A percentile compares a stretch with the other conserved stretches of the same genome.
phyloP scores from a whole-genome alignment of 2,113 vertebrate genomes.

The Neodon shergylaensis region DNA sequence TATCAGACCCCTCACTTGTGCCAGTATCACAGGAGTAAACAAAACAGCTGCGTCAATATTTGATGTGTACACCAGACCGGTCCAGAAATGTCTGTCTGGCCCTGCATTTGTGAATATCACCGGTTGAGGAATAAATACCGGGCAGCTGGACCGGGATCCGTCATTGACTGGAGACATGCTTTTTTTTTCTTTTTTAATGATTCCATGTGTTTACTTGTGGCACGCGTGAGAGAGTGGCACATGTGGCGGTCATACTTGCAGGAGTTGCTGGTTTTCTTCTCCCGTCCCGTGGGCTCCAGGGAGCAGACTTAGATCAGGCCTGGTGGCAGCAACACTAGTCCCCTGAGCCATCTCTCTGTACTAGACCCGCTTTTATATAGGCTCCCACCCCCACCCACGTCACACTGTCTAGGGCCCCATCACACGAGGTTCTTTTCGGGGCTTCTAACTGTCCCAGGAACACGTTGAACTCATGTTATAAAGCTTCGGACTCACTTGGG shows the following conservation, averaged over 20 bases:
- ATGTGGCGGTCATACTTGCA: too few species aligned
- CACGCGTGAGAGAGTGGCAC: background rate
- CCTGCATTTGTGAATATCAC: background rate
- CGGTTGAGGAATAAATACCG: background rate
- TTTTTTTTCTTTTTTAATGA: background rate
- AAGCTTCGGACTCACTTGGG: background rate
- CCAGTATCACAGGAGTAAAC: background rate
- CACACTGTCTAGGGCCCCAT: fast-evolving
- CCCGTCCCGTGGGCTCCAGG: too few species aligned
- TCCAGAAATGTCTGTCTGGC: background rate
- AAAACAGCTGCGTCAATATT: background rate
- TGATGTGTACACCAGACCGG: background rate
- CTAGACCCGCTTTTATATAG: background rate
- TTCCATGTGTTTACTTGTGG: background rate
- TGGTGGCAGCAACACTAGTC: background rate
- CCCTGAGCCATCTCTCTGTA: background rate
- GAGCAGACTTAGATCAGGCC: too few species aligned
- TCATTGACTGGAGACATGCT: background rate
- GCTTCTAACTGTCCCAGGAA: background rate
- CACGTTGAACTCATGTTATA: background rate
- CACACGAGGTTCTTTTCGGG: background rate
- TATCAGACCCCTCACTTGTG: background rate
- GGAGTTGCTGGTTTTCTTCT: background rate
- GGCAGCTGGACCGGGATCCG: background rate
- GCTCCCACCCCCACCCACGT: too few species aligned